phyloP scores from a whole-genome alignment of 2,888 invertebrate genomes.

The Tetragnatha montana region DNA sequence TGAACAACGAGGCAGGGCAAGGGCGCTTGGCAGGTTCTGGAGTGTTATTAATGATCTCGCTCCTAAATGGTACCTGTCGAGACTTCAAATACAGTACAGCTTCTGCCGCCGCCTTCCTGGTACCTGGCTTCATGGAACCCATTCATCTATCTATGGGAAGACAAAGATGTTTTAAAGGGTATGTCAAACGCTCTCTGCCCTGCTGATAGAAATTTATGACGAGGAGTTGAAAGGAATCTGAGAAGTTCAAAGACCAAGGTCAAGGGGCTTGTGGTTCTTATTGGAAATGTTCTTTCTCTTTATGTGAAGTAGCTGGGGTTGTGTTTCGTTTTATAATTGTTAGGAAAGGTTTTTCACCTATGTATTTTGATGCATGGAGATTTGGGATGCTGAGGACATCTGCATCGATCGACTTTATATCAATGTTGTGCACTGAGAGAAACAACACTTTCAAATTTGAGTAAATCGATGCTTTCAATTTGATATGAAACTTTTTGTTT shows the following conservation, averaged over 20 bases:
- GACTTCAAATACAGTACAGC: background rate
- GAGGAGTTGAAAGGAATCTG: background rate
- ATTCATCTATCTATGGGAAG: background rate
- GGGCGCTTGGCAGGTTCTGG: background rate
- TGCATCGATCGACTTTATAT: too few species aligned
- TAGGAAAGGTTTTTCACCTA: too few species aligned
- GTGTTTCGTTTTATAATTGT: too few species aligned
- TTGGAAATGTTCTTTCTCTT: background rate
- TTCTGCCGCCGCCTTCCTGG: background rate
- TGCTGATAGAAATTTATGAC: background rate
- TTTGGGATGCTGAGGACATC: too few species aligned
- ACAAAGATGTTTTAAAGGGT: background rate
- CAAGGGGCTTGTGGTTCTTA: background rate
- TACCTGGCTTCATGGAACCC: background rate
- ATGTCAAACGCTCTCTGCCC: background rate
- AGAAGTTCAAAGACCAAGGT: background rate
- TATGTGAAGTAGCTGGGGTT: too few species aligned
- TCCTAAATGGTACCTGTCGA: constrained; percentile 21
- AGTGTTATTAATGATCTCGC: constrained; percentile 5
- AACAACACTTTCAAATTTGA: too few species aligned
- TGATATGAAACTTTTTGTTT: too few species aligned
- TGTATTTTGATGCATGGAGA: too few species aligned
- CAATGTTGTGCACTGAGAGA: too few species aligned
- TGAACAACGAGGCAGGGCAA: background rate
- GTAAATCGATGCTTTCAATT: too few species aligned